These are phyloP conservation scores for Sylvicapra grimmia DNA, from an alignment of 2,113 vertebrate genomes.

Conservation along the genomic window DNA sequence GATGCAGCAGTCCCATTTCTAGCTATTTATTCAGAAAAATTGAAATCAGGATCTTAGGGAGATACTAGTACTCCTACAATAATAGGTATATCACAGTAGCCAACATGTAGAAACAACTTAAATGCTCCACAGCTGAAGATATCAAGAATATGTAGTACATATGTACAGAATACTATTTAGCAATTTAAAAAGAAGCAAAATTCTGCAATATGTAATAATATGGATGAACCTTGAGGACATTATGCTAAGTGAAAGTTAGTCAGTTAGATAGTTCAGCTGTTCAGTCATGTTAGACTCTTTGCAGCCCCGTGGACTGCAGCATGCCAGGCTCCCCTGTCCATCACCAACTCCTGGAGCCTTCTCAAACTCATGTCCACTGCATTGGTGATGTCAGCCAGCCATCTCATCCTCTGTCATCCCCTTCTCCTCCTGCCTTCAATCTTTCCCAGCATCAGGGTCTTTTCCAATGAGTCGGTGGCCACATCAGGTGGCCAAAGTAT, in stretches of 20 bases:
- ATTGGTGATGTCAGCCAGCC: accelerated
- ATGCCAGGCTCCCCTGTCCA: neutral
- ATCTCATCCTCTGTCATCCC: neutral
- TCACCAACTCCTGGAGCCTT: neutral
- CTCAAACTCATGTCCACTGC: neutral
- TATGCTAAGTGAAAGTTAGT: neutral
- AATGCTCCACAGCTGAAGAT: neutral
- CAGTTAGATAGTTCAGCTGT: neutral
- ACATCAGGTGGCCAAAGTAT: neutral
- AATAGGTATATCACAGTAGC: neutral
- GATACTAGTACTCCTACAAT: neutral
- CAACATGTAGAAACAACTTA: neutral
- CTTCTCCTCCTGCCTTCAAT: neutral
- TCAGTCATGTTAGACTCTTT: neutral
- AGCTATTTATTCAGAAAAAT: neutral
- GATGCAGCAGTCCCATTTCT: neutral
- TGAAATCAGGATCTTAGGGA: neutral
- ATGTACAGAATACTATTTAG: neutral
- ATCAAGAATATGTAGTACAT: neutral
- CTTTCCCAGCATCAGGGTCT: neutral
- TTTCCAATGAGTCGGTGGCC: accelerated
- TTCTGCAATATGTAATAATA: neutral
- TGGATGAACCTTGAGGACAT: neutral
- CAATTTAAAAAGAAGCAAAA: neutral
- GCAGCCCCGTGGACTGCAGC: neutral